Conservation (phyloP, 2,797 vertebrate genomes). For the Nasua narica region DNA sequence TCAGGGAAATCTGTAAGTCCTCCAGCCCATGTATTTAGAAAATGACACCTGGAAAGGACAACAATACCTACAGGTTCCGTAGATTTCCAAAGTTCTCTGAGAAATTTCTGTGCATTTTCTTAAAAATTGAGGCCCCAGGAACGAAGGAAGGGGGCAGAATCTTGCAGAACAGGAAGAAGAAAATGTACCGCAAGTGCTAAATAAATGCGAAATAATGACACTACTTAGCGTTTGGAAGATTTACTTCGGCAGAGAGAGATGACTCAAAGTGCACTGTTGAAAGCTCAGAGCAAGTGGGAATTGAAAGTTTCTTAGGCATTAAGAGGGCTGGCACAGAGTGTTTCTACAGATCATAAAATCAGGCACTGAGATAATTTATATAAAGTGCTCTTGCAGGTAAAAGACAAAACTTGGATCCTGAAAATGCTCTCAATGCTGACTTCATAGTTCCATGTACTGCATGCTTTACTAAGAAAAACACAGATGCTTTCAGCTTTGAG, state of each 20-base stretch:
- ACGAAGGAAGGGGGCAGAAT: background rate
- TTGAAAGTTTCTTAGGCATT: background rate
- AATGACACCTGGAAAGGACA: background rate
- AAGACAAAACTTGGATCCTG: background rate
- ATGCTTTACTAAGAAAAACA: background rate
- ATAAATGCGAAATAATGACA: conserved; percentile 13
- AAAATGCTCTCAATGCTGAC: background rate
- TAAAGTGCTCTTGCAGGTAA: conserved; percentile 1
- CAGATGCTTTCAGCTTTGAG: background rate
- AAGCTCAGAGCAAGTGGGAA: background rate
- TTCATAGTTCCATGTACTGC: background rate
- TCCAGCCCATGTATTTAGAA: background rate
- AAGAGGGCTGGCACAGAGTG: background rate
- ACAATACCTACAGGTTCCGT: background rate
- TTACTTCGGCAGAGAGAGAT: background rate
- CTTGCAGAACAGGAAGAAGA: background rate
- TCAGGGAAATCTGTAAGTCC: background rate
- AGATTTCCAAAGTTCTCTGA: background rate
- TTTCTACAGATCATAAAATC: background rate
- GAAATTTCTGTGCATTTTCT: background rate
- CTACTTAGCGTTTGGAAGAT: conserved; percentile 27
- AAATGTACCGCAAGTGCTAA: background rate
- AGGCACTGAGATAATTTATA: background rate
- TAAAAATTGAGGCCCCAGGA: background rate
- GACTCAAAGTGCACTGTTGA: background rate